Conservation (phyloP, 2,888 invertebrate genomes). For the Nomada ferruginata region DNA sequence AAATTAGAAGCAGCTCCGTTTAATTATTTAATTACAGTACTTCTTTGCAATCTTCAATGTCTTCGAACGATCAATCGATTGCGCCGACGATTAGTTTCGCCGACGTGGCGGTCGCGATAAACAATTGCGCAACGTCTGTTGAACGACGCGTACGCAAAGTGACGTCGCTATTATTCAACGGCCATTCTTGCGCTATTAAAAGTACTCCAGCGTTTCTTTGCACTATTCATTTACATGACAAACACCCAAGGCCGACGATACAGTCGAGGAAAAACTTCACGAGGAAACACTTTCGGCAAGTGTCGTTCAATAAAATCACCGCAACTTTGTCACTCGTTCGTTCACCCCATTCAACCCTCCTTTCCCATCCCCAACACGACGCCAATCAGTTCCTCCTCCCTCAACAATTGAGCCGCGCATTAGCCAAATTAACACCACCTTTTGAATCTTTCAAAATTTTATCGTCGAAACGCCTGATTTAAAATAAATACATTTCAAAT, state of each 20-base stretch:
- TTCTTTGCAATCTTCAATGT: background rate
- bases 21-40: background rate
- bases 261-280: too few species aligned
- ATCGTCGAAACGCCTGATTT: too few species aligned
- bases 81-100: background rate
- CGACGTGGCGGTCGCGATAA: constrained; percentile 10
- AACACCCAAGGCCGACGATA: too few species aligned
- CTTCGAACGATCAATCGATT: constrained; percentile 25
- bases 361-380: too few species aligned
- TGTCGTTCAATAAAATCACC: background rate
- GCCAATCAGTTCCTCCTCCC: background rate
- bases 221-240: too few species aligned
- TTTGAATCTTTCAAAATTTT: too few species aligned
- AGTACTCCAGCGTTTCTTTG: too few species aligned
- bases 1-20: too few species aligned
- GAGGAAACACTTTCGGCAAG: too few species aligned
- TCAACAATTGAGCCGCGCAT: too few species aligned
- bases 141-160: background rate
- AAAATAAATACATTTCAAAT: too few species aligned
- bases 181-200: background rate
- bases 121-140: constrained; percentile 14
- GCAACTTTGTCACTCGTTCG: background rate
- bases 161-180: background rate
- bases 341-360: background rate
- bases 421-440: too few species aligned